Percentiles rank a stretch among this genome's conserved stretches.
phyloP scores from a whole-genome alignment of 2,797 vertebrate genomes.

The Hipposideros larvatus region DNA sequence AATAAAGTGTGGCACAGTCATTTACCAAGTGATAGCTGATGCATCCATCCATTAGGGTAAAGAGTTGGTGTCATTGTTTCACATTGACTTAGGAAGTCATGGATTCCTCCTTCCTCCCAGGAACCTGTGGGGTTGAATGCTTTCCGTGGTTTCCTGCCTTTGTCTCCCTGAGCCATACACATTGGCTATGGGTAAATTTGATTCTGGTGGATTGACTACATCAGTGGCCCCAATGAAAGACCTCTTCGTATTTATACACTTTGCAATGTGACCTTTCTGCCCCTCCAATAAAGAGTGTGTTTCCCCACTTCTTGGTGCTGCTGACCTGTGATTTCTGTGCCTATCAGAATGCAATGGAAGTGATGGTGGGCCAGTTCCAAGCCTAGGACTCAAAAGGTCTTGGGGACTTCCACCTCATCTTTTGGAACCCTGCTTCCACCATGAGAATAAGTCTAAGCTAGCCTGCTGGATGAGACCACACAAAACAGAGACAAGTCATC shows the following conservation, averaged over 20 bases:
- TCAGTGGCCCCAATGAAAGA: neutral
- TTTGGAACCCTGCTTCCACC: neutral
- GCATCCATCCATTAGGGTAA: neutral
- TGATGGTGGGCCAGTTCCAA: neutral
- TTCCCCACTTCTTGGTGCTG: neutral
- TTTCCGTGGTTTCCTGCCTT: neutral
- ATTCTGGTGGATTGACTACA: neutral
- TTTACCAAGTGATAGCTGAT: conserved; percentile 19
- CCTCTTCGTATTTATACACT: neutral
- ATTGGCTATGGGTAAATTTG: neutral
- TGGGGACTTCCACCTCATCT: neutral
- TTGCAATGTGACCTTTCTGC: neutral
- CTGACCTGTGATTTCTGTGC: neutral
- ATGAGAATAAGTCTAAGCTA: neutral
- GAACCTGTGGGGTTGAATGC: neutral
- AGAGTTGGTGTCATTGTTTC: neutral
- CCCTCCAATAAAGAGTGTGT: neutral
- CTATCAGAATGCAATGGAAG: neutral
- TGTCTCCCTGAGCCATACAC: neutral
- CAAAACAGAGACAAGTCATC: neutral
- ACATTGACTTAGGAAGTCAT: neutral
- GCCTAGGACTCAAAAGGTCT: neutral
- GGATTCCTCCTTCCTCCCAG: neutral
- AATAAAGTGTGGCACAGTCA: neutral
- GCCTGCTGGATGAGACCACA: neutral